Evolutionary conservation across 1,140 invertebrate species (phyloP), one percentile per base, ranked within the genome.

Genomic region (Drosophila mauritiana): DNA sequence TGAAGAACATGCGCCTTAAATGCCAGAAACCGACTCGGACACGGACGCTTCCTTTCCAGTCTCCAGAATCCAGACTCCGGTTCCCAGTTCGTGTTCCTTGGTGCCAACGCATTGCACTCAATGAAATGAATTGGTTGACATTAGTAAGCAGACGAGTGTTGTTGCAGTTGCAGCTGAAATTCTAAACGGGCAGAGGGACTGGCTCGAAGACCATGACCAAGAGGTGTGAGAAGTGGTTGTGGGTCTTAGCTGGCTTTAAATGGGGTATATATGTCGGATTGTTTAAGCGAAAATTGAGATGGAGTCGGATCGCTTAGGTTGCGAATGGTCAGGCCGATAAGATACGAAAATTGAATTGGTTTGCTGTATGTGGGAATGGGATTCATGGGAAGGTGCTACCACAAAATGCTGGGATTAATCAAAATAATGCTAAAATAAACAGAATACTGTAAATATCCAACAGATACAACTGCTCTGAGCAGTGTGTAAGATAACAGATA

Each of bases 51-150:
- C 64, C 42, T 42, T 56, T 55, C 17, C 49, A 40, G 61, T 46
- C 61, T 67, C 25, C 62, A 15, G 53, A 15, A 10, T 46, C 57
- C 52, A 7, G 31, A 31, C 31, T 46, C 57, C 52, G 8, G 54
- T 40, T 40, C 52, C 53, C 36, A 62, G 52, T 62, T 62, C 52
- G 56, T 72, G 68, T 69, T 56, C 27, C 12, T 49, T 69, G 68
- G 68, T 70, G 84, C 84, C 83, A 86, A 86, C 84, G 83, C 83
- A 73, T 63, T 88, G 84, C 84, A 86, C 84, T 86, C 84, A 80
- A 89, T 86, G 84, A 86, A 86, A 86, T 86, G 83, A 86, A 86
- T 86, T 86, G 83, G 79, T 86, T 86, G 82, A 86, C 82, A 86
- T 86, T 86, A 88, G 76, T 83, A 70, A 69, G 76, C 70, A 51